A percentile compares a stretch with the other conserved stretches of the same genome.
These are phyloP conservation scores for Hydropotes inermis DNA, from an alignment of 2,113 vertebrate species.

Conservation along the genomic window DNA sequence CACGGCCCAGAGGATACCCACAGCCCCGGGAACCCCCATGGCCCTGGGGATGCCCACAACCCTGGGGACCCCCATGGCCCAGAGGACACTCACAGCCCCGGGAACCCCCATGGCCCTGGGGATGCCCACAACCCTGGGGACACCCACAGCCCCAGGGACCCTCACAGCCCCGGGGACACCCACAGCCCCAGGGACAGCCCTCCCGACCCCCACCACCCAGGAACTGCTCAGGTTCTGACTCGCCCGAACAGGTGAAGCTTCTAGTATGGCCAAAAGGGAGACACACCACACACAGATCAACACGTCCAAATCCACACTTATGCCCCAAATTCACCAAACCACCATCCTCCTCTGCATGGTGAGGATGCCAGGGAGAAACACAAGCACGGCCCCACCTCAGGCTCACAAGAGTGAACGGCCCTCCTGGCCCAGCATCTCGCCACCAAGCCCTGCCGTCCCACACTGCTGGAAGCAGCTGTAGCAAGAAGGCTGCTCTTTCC, in stretches of 20 bases:
- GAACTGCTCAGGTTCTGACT: not conserved
- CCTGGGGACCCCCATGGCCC: no score
- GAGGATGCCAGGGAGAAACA: accelerated
- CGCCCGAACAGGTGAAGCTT: not conserved
- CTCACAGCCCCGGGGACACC: no score
- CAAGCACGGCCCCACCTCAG: accelerated
- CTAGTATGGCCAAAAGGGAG: not conserved
- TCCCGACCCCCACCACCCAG: not conserved
- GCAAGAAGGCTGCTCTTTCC: not conserved
- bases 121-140: no score
- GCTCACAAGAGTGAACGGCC: not conserved
- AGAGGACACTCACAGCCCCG: no score
- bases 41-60: no score
- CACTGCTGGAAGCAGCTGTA: not conserved
- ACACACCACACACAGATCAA: not conserved
- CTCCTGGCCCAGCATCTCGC: not conserved
- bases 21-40: no score
- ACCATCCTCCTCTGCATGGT: accelerated
- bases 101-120: no score
- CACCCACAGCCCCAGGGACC: no score
- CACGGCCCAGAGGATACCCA: no score
- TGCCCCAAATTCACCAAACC: no score
- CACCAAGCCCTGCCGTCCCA: not conserved
- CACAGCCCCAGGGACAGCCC: not conserved
- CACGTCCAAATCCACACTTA: not conserved